Conservation (phyloP, 1,140 invertebrate genomes). For the Bombus consobrinus region DNA sequence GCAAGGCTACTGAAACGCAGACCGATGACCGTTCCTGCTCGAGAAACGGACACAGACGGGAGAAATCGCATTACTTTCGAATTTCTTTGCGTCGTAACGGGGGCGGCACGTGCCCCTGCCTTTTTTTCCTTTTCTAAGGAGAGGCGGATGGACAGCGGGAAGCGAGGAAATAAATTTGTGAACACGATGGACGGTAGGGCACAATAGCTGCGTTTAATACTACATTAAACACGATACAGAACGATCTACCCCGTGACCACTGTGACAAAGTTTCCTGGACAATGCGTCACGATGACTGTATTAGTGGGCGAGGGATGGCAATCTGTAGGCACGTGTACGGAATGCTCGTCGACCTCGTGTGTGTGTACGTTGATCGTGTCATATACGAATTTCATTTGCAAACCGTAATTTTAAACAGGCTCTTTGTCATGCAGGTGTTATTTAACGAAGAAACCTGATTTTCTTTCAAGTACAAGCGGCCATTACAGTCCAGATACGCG, state of each 20-base stretch:
- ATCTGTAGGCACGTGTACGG: background rate
- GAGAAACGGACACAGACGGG: constrained; percentile 29
- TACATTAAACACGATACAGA: constrained; percentile 74
- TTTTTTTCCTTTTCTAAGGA: constrained; percentile 35
- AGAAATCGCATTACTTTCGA: constrained; percentile 68
- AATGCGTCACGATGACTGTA: constrained; percentile 25
- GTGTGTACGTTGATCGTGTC: background rate
- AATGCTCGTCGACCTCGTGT: background rate
- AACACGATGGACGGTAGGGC: constrained; percentile 69
- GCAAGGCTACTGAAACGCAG: background rate
- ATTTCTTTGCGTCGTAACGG: constrained; percentile 59
- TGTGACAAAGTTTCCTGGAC: constrained; percentile 64
- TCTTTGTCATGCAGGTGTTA: background rate
- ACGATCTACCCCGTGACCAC: constrained; percentile 54
- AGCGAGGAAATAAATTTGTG: constrained; percentile 75
- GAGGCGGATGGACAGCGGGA: constrained; percentile 29
- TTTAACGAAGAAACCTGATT: background rate
- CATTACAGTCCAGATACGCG: constrained; percentile 8
- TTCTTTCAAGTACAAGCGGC: background rate
- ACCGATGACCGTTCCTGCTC: constrained; percentile 40
- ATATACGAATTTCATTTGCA: constrained; percentile 15
- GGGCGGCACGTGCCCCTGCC: constrained; percentile 64
- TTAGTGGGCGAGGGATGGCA: constrained; percentile 35
- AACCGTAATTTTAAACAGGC: background rate
- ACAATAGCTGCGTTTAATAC: constrained; percentile 79